These are phyloP conservation scores for Drosophila affinis DNA, from an alignment of 2,888 invertebrate genomes.

Conservation along the genomic window DNA sequence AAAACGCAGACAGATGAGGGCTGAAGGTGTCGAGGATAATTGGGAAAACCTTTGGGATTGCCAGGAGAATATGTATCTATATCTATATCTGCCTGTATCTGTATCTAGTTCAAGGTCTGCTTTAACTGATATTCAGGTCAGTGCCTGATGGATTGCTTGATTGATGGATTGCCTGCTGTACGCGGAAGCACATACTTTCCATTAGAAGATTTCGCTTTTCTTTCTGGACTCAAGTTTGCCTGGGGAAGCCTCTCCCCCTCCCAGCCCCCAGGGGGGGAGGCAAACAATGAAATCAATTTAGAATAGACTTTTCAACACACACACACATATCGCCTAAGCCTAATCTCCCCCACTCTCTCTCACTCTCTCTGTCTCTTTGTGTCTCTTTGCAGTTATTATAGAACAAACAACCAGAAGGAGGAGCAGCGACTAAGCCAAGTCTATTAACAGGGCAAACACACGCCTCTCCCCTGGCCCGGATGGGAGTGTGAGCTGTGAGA, in stretches of 20 bases:
- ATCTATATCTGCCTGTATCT: no score
- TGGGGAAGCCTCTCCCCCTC: background rate
- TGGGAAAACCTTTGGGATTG: background rate
- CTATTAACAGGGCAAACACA: slow-evolving; percentile 73
- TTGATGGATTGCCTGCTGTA: background rate
- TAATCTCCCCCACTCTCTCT: slow-evolving; percentile 32
- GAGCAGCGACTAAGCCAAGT: slow-evolving; percentile 50
- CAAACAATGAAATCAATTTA: slow-evolving; percentile 51
- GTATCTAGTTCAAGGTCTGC: no score
- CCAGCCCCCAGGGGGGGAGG: slow-evolving; percentile 27
- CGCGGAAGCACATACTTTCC: background rate
- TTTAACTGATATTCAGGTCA: background rate
- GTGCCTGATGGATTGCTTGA: background rate
- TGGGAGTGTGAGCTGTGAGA: slow-evolving; percentile 16
- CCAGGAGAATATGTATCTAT: background rate
- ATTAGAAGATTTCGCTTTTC: background rate
- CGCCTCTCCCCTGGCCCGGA: slow-evolving; percentile 7
- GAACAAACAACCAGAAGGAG: slow-evolving; percentile 35
- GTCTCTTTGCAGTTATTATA: slow-evolving; percentile 69
- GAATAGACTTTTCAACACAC: slow-evolving; percentile 56
- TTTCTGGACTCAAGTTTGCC: background rate
- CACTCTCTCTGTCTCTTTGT: slow-evolving; percentile 16
- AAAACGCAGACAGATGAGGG: background rate
- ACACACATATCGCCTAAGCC: slow-evolving; percentile 49
- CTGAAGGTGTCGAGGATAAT: slow-evolving; percentile 3